Conservation (phyloP, 2,888 invertebrate genomes). For the Craniophora ligustri region DNA sequence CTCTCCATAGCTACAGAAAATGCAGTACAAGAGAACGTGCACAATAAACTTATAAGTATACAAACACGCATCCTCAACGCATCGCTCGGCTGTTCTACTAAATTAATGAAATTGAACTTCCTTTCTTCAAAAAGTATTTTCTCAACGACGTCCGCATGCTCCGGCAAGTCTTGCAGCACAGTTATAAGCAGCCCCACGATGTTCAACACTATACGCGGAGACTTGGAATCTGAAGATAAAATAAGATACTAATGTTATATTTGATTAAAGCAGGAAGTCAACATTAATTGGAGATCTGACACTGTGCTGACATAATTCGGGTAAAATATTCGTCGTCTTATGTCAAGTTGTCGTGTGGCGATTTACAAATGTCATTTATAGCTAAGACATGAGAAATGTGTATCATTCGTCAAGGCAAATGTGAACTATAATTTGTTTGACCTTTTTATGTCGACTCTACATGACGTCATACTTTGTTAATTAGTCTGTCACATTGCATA, state of each 20-base stretch:
- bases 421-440: slow-evolving; percentile 33
- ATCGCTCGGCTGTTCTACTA: slow-evolving; percentile 89
- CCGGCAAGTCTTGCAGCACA: slow-evolving; percentile 92
- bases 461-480: slow-evolving; percentile 17
- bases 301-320: slow-evolving; percentile 30
- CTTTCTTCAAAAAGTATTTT: slow-evolving; percentile 90
- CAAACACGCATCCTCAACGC: slow-evolving; percentile 90
- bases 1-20: slow-evolving; percentile 87
- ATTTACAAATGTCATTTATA: slow-evolving; percentile 38
- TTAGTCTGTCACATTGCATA: slow-evolving; percentile 1
- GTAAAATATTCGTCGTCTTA: slow-evolving; percentile 30
- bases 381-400: slow-evolving; percentile 10
- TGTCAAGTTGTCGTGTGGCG: slow-evolving; percentile 31
- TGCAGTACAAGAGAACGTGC: slow-evolving; percentile 90
- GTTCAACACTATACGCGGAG: slow-evolving; percentile 90
- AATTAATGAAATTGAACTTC: slow-evolving; percentile 83
- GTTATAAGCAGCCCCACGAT: slow-evolving; percentile 92
- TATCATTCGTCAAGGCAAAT: slow-evolving; percentile 23
- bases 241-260: not conserved
- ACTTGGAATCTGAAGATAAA: slow-evolving; percentile 82
- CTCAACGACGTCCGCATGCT: slow-evolving; percentile 93
- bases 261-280: slow-evolving; percentile 14
- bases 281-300: slow-evolving; percentile 38
- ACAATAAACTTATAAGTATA: slow-evolving; percentile 91
- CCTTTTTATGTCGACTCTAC: slow-evolving; percentile 21